Evolutionary conservation across 2,113 vertebrate species (phyloP).

Genomic region (Microtus pennsylvanicus): DNA sequence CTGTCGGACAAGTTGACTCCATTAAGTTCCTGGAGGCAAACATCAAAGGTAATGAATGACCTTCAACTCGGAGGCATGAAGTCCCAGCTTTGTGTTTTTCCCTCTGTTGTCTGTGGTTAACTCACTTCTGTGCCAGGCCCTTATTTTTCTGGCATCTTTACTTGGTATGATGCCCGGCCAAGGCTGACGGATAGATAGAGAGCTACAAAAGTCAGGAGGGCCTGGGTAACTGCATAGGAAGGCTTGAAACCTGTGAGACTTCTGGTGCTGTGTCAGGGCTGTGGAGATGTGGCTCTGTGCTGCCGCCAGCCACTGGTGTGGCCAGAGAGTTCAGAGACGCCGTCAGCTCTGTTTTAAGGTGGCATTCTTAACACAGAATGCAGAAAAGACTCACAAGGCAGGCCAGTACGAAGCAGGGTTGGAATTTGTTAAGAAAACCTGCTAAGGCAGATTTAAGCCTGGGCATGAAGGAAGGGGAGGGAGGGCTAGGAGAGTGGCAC

Average conservation of each 20-base stretch:
- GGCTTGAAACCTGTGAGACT: neutral
- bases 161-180: accelerated
- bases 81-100: neutral
- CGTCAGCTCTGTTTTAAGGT: neutral
- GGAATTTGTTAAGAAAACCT: neutral
- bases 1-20: conserved; percentile 61
- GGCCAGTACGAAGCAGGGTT: neutral
- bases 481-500: neutral
- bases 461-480: neutral
- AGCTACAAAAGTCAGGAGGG: neutral
- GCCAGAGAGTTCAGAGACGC: neutral
- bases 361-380: neutral
- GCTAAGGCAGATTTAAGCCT: neutral
- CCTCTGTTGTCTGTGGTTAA: neutral
- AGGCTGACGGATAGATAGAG: neutral
- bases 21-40: conserved; percentile 53
- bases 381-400: neutral
- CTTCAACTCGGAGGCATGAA: neutral
- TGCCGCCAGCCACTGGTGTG: neutral
- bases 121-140: neutral
- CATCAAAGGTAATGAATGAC: conserved; percentile 72
- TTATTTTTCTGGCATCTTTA: neutral
- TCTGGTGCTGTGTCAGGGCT: neutral
- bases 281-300: no score
- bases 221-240: neutral